Conservation (phyloP, 1,140 invertebrate species). For the Dysdera silvatica region DNA sequence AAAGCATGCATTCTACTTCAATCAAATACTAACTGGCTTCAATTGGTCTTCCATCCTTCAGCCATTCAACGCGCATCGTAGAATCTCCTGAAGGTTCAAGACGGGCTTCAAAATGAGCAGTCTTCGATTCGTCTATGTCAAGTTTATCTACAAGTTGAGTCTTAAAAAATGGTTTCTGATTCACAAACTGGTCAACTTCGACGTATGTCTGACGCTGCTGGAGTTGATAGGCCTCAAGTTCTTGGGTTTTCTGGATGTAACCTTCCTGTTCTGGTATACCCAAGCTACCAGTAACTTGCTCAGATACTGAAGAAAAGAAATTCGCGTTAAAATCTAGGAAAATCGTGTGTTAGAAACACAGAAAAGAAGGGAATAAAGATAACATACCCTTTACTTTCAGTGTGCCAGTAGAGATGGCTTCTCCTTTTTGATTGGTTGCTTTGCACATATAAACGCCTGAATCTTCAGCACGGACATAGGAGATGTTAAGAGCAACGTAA, state of each 20-base stretch:
- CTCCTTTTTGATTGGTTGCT: constrained; percentile 60
- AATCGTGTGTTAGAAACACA: neutral
- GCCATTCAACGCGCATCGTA: constrained; percentile 86
- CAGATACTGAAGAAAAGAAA: constrained; percentile 49
- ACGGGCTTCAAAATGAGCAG: constrained; percentile 90
- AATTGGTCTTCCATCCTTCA: constrained; percentile 81
- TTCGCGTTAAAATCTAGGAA: neutral
- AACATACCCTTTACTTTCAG: constrained; percentile 61
- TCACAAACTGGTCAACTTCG: constrained; percentile 22
- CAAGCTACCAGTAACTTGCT: constrained; percentile 71
- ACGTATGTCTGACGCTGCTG: constrained; percentile 20
- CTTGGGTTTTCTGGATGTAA: constrained; percentile 85
- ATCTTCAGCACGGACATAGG: constrained; percentile 92
- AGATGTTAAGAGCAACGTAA: constrained; percentile 84
- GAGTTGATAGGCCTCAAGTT: constrained; percentile 71
- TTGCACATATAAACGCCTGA: constrained; percentile 81
- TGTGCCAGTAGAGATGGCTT: constrained; percentile 56
- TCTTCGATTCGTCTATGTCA: constrained; percentile 78
- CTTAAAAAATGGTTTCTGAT: constrained; percentile 66
- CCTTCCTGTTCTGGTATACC: constrained; percentile 85
- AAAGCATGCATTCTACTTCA: no score
- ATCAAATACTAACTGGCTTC: constrained; percentile 66
- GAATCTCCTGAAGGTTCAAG: constrained; percentile 88
- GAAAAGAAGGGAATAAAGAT: constrained; percentile 20
- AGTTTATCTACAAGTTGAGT: constrained; percentile 79